phyloP scores from a whole-genome alignment of 1,140 invertebrate genomes.

The Drosophila quadrilineata region DNA sequence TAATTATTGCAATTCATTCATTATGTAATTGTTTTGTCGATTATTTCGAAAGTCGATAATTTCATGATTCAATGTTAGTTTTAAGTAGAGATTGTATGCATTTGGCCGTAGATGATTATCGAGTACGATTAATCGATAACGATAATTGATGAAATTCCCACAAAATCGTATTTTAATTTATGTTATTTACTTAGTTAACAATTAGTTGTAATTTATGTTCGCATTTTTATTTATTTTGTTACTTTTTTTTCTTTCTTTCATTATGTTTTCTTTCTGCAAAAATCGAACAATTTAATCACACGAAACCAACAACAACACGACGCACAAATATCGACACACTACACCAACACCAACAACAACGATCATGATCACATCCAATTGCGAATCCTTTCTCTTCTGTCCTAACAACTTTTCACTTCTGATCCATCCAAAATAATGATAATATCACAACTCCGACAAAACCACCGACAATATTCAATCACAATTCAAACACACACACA shows the following conservation, averaged over 20 bases:
- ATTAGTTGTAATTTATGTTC: constrained; percentile 60
- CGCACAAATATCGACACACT: constrained; percentile 32
- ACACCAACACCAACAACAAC: constrained; percentile 7
- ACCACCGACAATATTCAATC: constrained; percentile 2
- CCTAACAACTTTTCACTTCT: constrained; percentile 79
- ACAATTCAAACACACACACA: constrained; percentile 17
- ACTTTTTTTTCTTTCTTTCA: constrained; percentile 61
- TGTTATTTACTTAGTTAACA: constrained; percentile 27
- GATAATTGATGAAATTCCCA: neutral
- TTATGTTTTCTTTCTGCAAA: constrained; percentile 67
- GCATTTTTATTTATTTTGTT: constrained; percentile 69
- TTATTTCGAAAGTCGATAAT: constrained; percentile 16
- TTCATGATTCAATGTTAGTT: constrained; percentile 39
- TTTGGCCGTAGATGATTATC: constrained; percentile 45
- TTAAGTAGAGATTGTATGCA: constrained; percentile 49
- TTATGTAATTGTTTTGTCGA: too few species aligned
- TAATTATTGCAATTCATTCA: constrained; percentile 5
- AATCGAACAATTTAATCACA: constrained; percentile 38
- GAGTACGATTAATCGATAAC: neutral
- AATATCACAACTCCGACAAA: constrained; percentile 17
- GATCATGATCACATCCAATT: constrained; percentile 3
- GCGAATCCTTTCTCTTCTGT: constrained; percentile 43
- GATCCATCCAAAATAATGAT: constrained; percentile 55
- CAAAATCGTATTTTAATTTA: neutral
- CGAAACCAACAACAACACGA: constrained; percentile 18